These are phyloP conservation scores for Cairina moschata DNA, from an alignment of 2,113 vertebrate genomes.

Conservation along the genomic window DNA sequence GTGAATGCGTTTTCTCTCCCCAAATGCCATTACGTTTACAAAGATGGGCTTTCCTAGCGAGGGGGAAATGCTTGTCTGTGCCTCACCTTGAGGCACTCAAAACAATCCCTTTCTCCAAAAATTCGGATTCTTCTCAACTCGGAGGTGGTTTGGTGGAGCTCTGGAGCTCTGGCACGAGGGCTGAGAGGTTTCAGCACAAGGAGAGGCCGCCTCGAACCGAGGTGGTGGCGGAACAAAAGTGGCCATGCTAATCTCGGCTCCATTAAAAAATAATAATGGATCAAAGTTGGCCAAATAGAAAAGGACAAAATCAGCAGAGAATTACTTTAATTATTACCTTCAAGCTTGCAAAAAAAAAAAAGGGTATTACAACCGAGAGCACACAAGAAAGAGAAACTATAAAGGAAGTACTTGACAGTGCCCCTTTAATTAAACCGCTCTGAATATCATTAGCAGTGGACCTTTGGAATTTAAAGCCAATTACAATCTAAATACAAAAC, in stretches of 20 bases:
- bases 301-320: conserved; percentile 71
- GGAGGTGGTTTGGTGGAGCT: background rate
- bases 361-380: conserved; percentile 28
- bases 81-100: background rate
- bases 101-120: background rate
- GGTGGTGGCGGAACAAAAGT: background rate
- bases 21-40: background rate
- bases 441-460: conserved; percentile 61
- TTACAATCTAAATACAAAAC: conserved; percentile 48
- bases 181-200: background rate
- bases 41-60: background rate
- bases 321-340: conserved; percentile 74
- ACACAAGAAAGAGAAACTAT: conserved; percentile 32
- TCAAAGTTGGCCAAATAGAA: conserved; percentile 72
- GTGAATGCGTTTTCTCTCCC: background rate
- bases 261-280: conserved; percentile 66
- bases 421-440: conserved; percentile 68
- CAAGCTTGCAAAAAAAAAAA: conserved; percentile 1
- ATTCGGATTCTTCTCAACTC: background rate
- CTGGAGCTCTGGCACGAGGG: background rate
- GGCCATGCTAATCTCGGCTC: conserved; percentile 7
- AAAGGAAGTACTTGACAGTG: conserved; percentile 64
- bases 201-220: background rate
- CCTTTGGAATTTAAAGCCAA: conserved; percentile 63
- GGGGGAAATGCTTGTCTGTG: background rate